Evolutionary conservation across 2,888 invertebrate species (phyloP).

Genomic region (Uloborus plumipes): DNA sequence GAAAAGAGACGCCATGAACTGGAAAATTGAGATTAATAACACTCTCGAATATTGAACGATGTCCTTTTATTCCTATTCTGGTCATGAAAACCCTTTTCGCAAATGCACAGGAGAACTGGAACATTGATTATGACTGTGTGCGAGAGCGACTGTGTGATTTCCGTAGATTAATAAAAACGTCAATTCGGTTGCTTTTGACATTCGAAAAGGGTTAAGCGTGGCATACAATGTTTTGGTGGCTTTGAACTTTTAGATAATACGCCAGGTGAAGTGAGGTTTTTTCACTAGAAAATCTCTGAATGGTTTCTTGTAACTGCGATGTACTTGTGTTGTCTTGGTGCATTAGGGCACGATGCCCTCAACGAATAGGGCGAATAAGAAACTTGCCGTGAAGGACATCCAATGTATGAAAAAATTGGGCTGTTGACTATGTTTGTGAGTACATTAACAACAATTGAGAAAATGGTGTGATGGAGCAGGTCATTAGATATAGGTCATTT

Average conservation of each 20-base stretch:
- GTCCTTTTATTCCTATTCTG: conserved; percentile 20
- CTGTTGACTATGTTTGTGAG: too few species aligned
- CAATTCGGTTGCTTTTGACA: conserved; percentile 30
- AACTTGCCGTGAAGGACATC: too few species aligned
- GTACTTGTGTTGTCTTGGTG: too few species aligned
- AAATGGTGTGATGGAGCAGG: too few species aligned
- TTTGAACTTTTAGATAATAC: conserved; percentile 30
- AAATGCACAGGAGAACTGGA: conserved; percentile 30
- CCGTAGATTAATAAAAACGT: conserved; percentile 49
- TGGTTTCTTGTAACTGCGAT: too few species aligned
- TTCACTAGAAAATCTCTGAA: not conserved
- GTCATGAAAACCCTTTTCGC: conserved; percentile 1
- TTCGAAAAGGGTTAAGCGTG: conserved; percentile 42
- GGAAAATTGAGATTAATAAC: conserved; percentile 64
- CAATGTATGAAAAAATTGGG: too few species aligned
- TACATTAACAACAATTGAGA: too few species aligned
- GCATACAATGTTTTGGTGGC: conserved; percentile 29
- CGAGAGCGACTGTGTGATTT: conserved; percentile 24
- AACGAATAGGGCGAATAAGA: too few species aligned
- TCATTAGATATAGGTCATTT: too few species aligned
- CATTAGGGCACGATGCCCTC: too few species aligned
- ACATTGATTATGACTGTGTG: conserved; percentile 27
- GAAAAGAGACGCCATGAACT: conserved; percentile 37
- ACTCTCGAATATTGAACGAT: conserved; percentile 15
- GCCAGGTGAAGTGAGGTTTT: conserved; percentile 7